These are phyloP conservation scores for Drosophila colorata DNA, from an alignment of 2,888 invertebrate species.

Conservation along the genomic window DNA sequence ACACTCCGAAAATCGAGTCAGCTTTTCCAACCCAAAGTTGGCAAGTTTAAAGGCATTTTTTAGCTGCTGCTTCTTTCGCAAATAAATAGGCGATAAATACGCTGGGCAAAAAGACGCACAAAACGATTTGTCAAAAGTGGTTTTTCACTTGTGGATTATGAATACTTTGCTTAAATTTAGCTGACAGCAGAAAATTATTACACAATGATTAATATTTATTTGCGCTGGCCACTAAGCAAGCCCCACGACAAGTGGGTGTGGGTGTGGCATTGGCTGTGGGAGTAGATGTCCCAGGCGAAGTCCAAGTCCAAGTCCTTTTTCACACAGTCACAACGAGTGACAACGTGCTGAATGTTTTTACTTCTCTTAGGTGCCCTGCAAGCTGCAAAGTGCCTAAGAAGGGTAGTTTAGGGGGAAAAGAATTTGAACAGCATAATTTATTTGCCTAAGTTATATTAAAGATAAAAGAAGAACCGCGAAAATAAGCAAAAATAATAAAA, in stretches of 20 bases:
- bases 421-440: too few relatives aligned
- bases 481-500: too few relatives aligned
- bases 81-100: conserved; percentile 38
- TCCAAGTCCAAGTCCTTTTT: conserved; percentile 34
- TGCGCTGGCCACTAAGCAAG: conserved; percentile 63
- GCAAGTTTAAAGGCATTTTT: conserved; percentile 52
- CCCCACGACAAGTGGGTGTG: conserved; percentile 6
- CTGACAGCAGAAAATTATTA: conserved; percentile 83
- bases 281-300: not conserved
- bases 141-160: conserved; percentile 82
- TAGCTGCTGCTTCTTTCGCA: conserved; percentile 7
- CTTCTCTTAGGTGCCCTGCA: conserved; percentile 14
- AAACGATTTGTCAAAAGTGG: conserved; percentile 82
- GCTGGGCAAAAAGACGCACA: conserved; percentile 28
- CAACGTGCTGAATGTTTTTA: conserved; percentile 67
- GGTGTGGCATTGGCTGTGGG: not conserved
- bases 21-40: conserved; percentile 1
- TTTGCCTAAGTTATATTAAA: too few relatives aligned
- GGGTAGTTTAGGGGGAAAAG: too few relatives aligned
- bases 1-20: conserved; percentile 45
- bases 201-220: conserved; percentile 83
- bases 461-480: too few relatives aligned
- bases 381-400: not conserved
- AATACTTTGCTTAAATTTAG: conserved; percentile 83
- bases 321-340: conserved; percentile 61